Evolutionary conservation across 2,113 vertebrate genomes (phyloP).

Genomic region (Ciconia stormi): DNA sequence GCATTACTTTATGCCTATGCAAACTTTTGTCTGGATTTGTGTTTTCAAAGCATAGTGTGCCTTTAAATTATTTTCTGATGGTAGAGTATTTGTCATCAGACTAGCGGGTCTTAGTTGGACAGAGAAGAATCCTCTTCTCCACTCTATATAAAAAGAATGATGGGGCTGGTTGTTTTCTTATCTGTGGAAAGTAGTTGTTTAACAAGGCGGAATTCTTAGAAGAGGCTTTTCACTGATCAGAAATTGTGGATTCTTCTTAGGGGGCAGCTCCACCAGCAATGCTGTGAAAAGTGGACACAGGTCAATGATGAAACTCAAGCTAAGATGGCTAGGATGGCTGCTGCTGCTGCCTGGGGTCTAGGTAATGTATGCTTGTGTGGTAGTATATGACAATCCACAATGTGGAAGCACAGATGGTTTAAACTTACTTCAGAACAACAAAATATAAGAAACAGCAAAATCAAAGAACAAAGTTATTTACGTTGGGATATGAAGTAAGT

Average conservation of each 20-base stretch:
- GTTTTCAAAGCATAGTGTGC: neutral
- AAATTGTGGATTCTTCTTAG: slow-evolving; percentile 66
- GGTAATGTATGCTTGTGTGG: slow-evolving; percentile 73
- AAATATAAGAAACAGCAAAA: neutral
- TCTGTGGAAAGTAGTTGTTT: neutral
- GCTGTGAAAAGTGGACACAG: slow-evolving; percentile 97
- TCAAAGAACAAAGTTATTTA: neutral
- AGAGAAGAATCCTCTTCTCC: neutral
- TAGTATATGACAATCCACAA: neutral
- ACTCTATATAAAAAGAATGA: neutral
- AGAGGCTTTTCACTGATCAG: neutral
- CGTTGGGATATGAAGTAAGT: neutral
- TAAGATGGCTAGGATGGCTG: slow-evolving; percentile 99
- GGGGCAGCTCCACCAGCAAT: slow-evolving; percentile 98
- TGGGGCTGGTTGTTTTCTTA: neutral
- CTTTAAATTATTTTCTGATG: neutral
- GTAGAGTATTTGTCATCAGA: neutral
- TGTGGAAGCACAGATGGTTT: neutral
- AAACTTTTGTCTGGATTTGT: neutral
- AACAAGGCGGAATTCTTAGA: neutral
- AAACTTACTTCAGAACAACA: neutral
- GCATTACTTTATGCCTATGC: neutral
- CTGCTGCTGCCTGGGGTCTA: slow-evolving; percentile 96
- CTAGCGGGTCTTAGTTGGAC: neutral
- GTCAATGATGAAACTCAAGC: slow-evolving; percentile 96